Conservation (phyloP, 53 echinoderm and acorn worm species). For the Actinopyga echinites region DNA sequence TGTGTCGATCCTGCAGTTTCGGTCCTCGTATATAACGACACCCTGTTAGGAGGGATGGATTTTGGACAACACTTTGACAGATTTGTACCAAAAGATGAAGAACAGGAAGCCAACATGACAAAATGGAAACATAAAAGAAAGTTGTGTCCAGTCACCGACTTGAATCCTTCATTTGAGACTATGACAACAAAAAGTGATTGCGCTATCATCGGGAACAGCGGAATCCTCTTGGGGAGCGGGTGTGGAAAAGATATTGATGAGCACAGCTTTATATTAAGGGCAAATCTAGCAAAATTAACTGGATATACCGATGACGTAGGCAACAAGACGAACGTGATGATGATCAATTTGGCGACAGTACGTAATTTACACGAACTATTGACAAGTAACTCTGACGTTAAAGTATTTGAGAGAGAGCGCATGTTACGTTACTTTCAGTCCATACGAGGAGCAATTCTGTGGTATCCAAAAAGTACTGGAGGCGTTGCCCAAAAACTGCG, state of each 20-base stretch:
- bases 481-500: not conserved
- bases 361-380: not conserved
- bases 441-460: not conserved
- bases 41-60: no score
- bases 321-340: not conserved
- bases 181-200: not conserved
- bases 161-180: not conserved
- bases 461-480: not conserved
- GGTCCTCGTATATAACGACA: no score
- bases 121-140: not conserved
- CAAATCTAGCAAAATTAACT: not conserved
- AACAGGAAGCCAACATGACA: not conserved
- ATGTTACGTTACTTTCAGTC: not conserved
- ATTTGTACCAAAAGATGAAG: not conserved
- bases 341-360: not conserved
- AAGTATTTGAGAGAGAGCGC: not conserved
- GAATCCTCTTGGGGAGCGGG: not conserved
- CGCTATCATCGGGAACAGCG: conserved; percentile 7
- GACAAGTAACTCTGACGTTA: not conserved
- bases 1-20: no score
- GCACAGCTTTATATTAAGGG: not conserved
- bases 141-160: not conserved
- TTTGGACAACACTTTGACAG: no score
- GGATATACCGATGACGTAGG: no score
- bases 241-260: conserved; percentile 12